phyloP scores from a whole-genome alignment of 1,140 invertebrate species.

The Achroia grisella region DNA sequence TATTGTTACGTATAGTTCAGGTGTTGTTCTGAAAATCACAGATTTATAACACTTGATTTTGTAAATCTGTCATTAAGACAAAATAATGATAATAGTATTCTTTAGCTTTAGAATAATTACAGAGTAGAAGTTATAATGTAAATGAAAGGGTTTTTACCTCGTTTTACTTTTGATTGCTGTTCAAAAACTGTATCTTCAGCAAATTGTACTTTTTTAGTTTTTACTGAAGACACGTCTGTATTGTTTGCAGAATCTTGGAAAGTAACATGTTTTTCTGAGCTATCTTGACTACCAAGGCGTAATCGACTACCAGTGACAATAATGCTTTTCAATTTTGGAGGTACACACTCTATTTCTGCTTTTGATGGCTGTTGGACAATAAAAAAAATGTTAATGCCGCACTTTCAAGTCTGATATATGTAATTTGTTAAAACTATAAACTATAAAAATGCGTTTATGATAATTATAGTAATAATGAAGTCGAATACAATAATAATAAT shows the following conservation, averaged over 20 bases:
- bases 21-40: too few relatives aligned
- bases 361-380: constrained; percentile 37
- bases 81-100: too few relatives aligned
- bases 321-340: constrained; percentile 55
- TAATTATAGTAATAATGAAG: neutral
- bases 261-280: constrained; percentile 51
- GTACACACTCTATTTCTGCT: constrained; percentile 24
- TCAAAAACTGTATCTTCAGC: constrained; percentile 54
- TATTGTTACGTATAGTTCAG: too few relatives aligned
- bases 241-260: constrained; percentile 40
- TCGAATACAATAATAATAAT: too few relatives aligned
- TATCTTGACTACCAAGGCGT: constrained; percentile 48
- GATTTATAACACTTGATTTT: too few relatives aligned
- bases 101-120: too few relatives aligned
- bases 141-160: constrained; percentile 35
- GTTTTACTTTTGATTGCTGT: constrained; percentile 34
- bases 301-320: constrained; percentile 33
- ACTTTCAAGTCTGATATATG: neutral
- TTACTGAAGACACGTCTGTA: constrained; percentile 29
- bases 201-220: constrained; percentile 52
- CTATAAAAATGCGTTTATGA: too few relatives aligned
- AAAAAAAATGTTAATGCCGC: neutral
- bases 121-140: too few relatives aligned
- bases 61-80: too few relatives aligned
- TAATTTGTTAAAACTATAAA: too few relatives aligned